Conservation (phyloP, 37 sponge, comb jelly and placozoan genomes). For the Spongilla lacustris region DNA sequence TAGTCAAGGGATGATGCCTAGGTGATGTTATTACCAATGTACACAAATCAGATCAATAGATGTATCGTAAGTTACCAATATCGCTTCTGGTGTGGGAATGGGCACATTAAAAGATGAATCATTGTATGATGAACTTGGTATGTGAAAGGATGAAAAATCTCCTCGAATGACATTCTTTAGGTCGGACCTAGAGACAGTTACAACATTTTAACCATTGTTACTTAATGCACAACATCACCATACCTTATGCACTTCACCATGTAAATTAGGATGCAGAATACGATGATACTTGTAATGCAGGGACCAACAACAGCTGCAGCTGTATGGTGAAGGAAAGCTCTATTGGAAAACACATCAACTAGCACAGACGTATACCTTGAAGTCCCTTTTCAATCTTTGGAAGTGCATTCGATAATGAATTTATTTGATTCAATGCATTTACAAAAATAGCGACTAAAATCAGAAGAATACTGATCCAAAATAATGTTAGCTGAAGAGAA, state of each 20-base stretch:
- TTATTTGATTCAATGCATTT: not conserved
- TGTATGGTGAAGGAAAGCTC: not conserved
- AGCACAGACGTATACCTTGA: not conserved
- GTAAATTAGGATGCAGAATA: not conserved
- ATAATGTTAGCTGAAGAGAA: not conserved
- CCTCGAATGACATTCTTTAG: not conserved
- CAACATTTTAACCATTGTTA: no score
- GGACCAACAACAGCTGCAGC: not conserved
- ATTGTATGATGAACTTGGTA: not conserved
- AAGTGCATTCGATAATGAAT: not conserved
- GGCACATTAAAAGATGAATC: not conserved
- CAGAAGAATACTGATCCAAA: not conserved
- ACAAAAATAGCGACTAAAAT: not conserved
- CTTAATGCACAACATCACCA: no score
- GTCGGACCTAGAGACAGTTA: not conserved
- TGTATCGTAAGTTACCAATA: not conserved
- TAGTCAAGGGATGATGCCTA: not conserved
- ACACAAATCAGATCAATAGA: not conserved
- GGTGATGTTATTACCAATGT: not conserved
- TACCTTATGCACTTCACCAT: not conserved
- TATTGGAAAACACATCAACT: not conserved
- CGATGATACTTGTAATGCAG: not conserved
- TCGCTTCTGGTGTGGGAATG: not conserved
- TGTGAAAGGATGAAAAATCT: not conserved
- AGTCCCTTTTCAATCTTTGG: not conserved